Evolutionary conservation across 1,140 invertebrate species (phyloP), one percentile per base, ranked within the genome.

Genomic region (Odontomachus brunneus): DNA sequence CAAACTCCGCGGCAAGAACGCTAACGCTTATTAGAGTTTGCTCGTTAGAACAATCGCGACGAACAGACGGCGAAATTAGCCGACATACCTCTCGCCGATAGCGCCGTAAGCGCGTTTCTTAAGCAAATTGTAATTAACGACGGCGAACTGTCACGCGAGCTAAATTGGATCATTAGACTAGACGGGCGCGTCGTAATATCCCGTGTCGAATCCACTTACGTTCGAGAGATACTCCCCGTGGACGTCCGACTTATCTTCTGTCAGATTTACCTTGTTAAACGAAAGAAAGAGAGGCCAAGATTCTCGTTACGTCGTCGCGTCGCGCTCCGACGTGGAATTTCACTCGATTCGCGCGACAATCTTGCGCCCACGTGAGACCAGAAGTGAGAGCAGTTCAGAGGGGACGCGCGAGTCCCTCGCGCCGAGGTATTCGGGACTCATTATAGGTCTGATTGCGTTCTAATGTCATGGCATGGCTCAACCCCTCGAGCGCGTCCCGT

Each of bases 21-120:
- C 51, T 80, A 80, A 80, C 75, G 75, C 75, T 80, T 80, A 80
- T 80, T 80, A 80, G 75, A 80, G 75, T 80, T 80, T 80, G 75
- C 75, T 78, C 75, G 75, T 78, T 78, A 78, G 75, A 57, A 80
- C 75, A 80, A 80, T 80, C 65, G 65, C 49, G 33, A 29, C 53
- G 33, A 80, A 55, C 75, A 80, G 55, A 80, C 75, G 75, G 75
- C 51, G 19, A 29, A 71, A 80, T 80, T 80, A 80, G 75, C 51
- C 51, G 51, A 26, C 9, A 49, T 75, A 60, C 73, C 73, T 57
- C 44, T 80, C 55, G 66, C 51, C 69, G 65, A 80, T 80, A 71
- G 75, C 38, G 38, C 9, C 38, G 38, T 33, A 5, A 33, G 29
- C 51, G 65, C 63, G 19, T 9, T 71, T 80, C 75, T 80, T 71